Base-by-base conservation (phyloP, 1,140 invertebrate species). In the Zaprionus inermis region DNA sequence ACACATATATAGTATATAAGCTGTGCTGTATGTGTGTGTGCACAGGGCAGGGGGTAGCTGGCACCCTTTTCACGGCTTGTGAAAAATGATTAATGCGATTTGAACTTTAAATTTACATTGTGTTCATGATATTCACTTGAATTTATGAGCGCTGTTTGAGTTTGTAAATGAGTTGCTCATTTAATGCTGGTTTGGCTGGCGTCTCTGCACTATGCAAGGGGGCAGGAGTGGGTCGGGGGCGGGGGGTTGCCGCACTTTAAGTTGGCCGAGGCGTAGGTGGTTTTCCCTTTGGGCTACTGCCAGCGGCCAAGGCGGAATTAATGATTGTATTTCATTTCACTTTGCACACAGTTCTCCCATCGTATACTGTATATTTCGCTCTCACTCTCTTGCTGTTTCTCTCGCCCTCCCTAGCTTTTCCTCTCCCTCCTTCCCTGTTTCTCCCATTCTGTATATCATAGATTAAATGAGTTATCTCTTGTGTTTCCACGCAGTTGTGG, bases 121-220 rank as follows among this genome's bases (percentile, higher is more conserved):
- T 88, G 79, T 78, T 88, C 83, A 88, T 88, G 84, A 88, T 88
- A 88, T 88, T 88, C 86, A 89, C 72, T 89, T 89, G 80, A 88
- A 88, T 88, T 88, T 88, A 88, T 89, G 84, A 80, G 83, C 83
- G 84, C 77, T 88, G 83, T 88, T 88, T 89, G 83, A 88, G 83
- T 88, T 88, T 88, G 83, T 88, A 89, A 89, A 89, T 89, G 83
- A 88, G 83, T 88, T 89, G 84, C 83, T 89, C 83, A 88, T 89
- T 89, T 89, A 89, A 89, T 88, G 84, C 82, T 67, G 74, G 73
- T 74, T 71, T 73, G 82, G 82, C 82, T 88, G 69, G 72, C 46
- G 54, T n/a, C n/a, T n/a, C n/a, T n/a, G n/a, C 24, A 28, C 24
- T 28, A n/a, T 6, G 28, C 10, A 54, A 20, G 11, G 7, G 55